A percentile compares a stretch with the other conserved stretches of the same genome.
These are phyloP conservation scores for Ariopsis seemanni DNA, from an alignment of 2,113 vertebrate genomes.

Conservation along the genomic window DNA sequence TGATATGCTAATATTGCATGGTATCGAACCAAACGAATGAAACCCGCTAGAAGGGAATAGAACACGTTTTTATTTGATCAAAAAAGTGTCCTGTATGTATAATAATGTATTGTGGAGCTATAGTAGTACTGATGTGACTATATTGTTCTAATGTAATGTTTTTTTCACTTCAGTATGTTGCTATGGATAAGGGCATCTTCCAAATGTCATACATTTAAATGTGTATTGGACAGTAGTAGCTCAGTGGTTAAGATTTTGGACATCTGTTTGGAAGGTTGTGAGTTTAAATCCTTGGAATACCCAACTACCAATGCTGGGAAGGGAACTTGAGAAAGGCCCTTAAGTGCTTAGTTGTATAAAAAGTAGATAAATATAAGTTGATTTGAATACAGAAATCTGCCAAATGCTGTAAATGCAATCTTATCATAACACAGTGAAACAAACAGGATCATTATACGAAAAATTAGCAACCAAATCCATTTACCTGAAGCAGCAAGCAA, in stretches of 20 bases:
- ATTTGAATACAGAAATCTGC: not conserved
- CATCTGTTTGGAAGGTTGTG: not conserved
- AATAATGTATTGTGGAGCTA: not conserved
- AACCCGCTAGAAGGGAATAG: no score
- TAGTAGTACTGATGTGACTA: not conserved
- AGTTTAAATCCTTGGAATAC: not conserved
- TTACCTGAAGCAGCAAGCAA: not conserved
- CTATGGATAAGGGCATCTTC: not conserved
- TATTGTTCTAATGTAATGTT: not conserved
- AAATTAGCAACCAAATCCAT: not conserved
- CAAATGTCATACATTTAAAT: not conserved
- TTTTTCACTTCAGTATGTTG: not conserved
- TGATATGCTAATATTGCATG: no score
- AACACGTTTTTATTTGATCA: no score
- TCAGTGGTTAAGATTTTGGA: not conserved
- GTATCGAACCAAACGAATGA: no score
- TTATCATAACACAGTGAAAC: not conserved
- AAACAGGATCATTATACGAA: not conserved
- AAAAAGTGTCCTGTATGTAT: no score
- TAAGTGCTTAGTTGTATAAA: not conserved
- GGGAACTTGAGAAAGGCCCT: not conserved
- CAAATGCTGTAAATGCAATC: not conserved
- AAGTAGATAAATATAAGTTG: not conserved
- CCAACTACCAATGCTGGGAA: not conserved
- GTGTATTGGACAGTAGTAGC: not conserved